These are phyloP conservation scores for Clepsis dumicolana DNA, from an alignment of 2,888 invertebrate genomes.

Conservation along the genomic window DNA sequence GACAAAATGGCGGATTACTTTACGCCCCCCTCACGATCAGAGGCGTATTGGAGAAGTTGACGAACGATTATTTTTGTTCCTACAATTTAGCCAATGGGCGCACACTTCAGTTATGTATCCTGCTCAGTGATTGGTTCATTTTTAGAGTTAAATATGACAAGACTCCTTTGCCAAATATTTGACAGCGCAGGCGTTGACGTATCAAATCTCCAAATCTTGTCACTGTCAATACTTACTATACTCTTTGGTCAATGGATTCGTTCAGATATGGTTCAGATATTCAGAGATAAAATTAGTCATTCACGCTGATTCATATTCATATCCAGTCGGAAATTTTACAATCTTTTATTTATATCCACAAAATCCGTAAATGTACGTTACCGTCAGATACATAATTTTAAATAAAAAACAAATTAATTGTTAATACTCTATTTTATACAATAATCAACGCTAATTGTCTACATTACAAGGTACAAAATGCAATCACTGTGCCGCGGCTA, in stretches of 20 bases:
- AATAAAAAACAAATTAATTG: constrained; percentile 36
- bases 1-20: constrained; percentile 85
- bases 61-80: constrained; percentile 12
- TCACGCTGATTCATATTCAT: neutral
- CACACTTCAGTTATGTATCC: constrained; percentile 12
- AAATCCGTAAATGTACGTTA: neutral
- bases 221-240: too few relatives aligned
- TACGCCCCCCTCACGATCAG: constrained; percentile 72
- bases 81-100: constrained; percentile 12
- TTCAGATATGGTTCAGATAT: constrained; percentile 44
- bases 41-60: constrained; percentile 19
- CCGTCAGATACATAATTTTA: neutral
- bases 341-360: neutral
- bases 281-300: constrained; percentile 7
- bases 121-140: constrained; percentile 23
- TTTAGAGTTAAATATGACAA: constrained; percentile 5
- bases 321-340: neutral
- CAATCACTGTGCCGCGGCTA: constrained; percentile 61
- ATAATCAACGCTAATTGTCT: constrained; percentile 48
- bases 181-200: constrained; percentile 46
- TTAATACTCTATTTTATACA: constrained; percentile 51
- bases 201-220: constrained; percentile 24
- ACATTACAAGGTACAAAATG: constrained; percentile 43
- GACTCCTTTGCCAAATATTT: constrained; percentile 9
- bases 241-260: too few relatives aligned